A percentile compares a stretch with the other conserved stretches of the same genome.
Evolutionary conservation across 1,140 invertebrate genomes (phyloP).

Genomic region (Oryzaephilus surinamensis): DNA sequence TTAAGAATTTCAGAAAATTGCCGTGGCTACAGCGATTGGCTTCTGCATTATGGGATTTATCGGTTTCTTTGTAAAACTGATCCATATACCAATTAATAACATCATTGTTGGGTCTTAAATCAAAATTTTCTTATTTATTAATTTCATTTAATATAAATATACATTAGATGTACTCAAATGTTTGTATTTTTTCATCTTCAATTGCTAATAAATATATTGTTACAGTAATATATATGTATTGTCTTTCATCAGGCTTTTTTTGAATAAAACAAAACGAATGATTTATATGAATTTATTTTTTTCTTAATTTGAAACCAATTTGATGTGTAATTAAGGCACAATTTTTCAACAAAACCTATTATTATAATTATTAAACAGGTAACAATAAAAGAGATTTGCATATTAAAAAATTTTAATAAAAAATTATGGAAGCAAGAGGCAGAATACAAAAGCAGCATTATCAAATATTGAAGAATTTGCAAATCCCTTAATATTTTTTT

Average conservation of each 20-base stretch:
- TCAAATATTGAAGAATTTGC: no score
- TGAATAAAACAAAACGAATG: background rate
- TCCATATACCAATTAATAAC: constrained; percentile 99
- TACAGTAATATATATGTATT: constrained; percentile 2
- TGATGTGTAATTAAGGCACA: constrained; percentile 10
- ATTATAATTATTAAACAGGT: no score
- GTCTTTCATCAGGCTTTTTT: background rate
- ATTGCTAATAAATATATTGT: constrained; percentile 8
- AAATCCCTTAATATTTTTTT: no score
- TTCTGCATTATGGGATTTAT: constrained; percentile 99
- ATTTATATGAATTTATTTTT: constrained; percentile 8
- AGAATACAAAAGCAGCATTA: no score
- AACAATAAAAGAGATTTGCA: no score
- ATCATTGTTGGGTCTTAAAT: constrained; percentile 83
- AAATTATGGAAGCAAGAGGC: no score
- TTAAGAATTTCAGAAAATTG: constrained; percentile 99
- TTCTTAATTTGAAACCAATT: constrained; percentile 7
- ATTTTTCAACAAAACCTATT: no score
- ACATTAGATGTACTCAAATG: constrained; percentile 10
- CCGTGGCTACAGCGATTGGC: constrained; percentile 97
- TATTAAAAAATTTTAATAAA: no score
- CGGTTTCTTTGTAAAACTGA: constrained; percentile 99
- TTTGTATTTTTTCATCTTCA: constrained; percentile 10
- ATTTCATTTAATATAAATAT: constrained; percentile 9
- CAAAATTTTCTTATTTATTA: constrained; percentile 11